A percentile compares a stretch with the other conserved stretches of the same genome.
Conservation (phyloP, 2,797 vertebrate genomes). For the Lateolabrax maculatus region DNA sequence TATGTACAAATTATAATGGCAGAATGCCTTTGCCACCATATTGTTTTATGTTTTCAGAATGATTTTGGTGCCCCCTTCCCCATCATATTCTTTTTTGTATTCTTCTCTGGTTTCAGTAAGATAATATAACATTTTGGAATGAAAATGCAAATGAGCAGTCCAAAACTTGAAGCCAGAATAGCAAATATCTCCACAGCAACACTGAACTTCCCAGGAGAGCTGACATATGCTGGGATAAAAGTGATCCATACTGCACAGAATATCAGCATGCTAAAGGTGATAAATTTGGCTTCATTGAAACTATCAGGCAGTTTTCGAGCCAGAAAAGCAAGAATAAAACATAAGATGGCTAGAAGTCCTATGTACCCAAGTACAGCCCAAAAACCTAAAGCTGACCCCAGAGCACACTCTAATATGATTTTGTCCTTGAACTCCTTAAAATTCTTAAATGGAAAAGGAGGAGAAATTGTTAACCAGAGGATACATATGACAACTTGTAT, state of each 20-base stretch:
- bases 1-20: not conserved
- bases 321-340: slow-evolving; percentile 79
- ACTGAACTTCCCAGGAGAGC: slow-evolving; percentile 83
- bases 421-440: slow-evolving; percentile 71
- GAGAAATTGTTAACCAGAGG: slow-evolving; percentile 74
- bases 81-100: slow-evolving; percentile 72
- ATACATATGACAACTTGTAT: slow-evolving; percentile 76
- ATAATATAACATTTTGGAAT: slow-evolving; percentile 84
- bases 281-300: slow-evolving; percentile 83
- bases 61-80: slow-evolving; percentile 26
- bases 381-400: slow-evolving; percentile 78
- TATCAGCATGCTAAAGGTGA: slow-evolving; percentile 84
- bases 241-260: slow-evolving; percentile 82
- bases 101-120: slow-evolving; percentile 74
- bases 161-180: slow-evolving; percentile 82
- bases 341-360: slow-evolving; percentile 78
- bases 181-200: slow-evolving; percentile 86
- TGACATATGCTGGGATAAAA: slow-evolving; percentile 83
- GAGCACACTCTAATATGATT: slow-evolving; percentile 78
- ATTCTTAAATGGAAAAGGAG: slow-evolving; percentile 78
- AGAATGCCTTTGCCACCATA: not conserved
- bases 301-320: slow-evolving; percentile 80
- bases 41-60: not conserved
- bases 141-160: slow-evolving; percentile 81
- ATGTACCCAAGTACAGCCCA: slow-evolving; percentile 83